Base-by-base conservation (phyloP, 1,140 invertebrate genomes). In the Neelides sp. region DNA sequence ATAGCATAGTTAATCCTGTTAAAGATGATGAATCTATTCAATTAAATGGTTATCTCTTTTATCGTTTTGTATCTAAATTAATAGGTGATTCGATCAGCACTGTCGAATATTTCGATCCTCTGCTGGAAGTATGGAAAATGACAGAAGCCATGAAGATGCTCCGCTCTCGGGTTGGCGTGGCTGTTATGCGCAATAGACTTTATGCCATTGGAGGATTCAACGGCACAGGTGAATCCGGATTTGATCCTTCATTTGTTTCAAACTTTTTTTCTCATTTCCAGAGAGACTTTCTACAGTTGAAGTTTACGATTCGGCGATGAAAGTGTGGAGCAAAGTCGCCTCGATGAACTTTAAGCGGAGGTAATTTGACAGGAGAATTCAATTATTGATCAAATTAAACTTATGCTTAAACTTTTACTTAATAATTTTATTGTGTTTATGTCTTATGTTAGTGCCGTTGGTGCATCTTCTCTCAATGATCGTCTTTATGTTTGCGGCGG, bases 401-500 rank as follows among this genome's bases (percentile, higher is more conserved):
- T 12, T 43, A 10, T 23, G 13, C 26, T 10, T 24, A 23, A 10
- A 10, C 5, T 17, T 30, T 28, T 17, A 10, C 10, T 32, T 30
- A 28, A 22, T 30, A 30, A 7, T 27, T 17, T 58, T 52, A 43
- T 47, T 52, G 35, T 34, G 15, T 47, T 50, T 50, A 35, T 44
- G 51, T 34, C 48, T 53, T 53, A 13, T 64, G 68, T 24, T 57
- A 83, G 85, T 73, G 86, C 86, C 42, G 76, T 88, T 7, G 86
- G 85, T 23, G 84, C 84, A n/a, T 80, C 83, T n/a, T 75, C 83
- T 4, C 64, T 90, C 17, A 80, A 83, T 62, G 78, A 82, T 63
- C 74, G 77, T 55, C 71, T 92, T 37, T 91, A 89, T 63, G 85
- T 90, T 1, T 89, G 85, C 66, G 85, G 85, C n/a, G 86, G 85